phyloP scores from a whole-genome alignment of 2,113 vertebrate species.

The Eulemur macaco region DNA sequence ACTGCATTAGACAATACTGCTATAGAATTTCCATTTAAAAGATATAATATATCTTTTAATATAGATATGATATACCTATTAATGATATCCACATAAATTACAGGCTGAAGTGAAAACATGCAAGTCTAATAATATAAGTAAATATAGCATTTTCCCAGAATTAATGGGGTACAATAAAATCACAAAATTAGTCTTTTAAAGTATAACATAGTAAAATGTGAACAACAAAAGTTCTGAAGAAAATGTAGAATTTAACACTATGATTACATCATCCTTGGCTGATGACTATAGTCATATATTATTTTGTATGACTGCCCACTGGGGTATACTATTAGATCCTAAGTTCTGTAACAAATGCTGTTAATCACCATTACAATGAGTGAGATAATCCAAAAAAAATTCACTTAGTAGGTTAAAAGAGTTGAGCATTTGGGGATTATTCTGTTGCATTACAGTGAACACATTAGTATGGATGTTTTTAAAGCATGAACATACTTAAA shows the following conservation, averaged over 20 bases:
- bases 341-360: neutral
- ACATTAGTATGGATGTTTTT: neutral
- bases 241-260: neutral
- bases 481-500: neutral
- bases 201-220: neutral
- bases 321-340: neutral
- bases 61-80: neutral
- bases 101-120: neutral
- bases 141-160: neutral
- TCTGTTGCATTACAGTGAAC: neutral
- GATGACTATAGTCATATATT: neutral
- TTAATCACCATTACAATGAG: neutral
- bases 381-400: neutral
- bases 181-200: neutral
- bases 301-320: neutral
- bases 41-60: too few species aligned
- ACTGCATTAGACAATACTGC: neutral
- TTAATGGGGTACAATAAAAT: neutral
- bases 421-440: neutral
- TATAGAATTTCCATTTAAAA: neutral
- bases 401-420: neutral
- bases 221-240: neutral
- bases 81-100: neutral
- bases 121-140: neutral
- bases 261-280: neutral